Conservation (phyloP, 2,797 vertebrate genomes). For the Antrozous pallidus region DNA sequence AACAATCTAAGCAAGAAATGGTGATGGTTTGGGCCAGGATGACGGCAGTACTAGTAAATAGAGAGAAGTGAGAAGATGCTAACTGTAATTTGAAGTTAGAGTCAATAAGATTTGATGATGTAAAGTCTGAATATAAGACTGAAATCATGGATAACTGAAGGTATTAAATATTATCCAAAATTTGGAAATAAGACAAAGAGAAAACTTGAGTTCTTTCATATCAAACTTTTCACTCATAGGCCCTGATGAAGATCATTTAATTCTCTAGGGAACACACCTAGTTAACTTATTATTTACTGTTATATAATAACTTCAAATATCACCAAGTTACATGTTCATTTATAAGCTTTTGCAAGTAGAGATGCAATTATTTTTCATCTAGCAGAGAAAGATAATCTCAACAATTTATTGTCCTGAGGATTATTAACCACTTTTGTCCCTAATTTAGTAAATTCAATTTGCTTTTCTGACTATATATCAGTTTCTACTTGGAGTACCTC, state of each 20-base stretch:
- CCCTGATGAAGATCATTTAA: not conserved
- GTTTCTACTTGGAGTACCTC: not conserved
- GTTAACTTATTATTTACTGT: not conserved
- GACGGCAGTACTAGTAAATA: not conserved
- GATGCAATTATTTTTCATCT: not conserved
- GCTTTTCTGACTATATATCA: not conserved
- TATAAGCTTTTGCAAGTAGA: not conserved
- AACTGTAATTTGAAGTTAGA: not conserved
- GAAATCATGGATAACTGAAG: not conserved
- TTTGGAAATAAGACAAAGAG: conserved; percentile 24
- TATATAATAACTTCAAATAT: not conserved
- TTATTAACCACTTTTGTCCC: not conserved
- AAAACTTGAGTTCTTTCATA: not conserved
- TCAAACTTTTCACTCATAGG: not conserved
- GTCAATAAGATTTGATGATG: not conserved
- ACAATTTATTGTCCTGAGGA: not conserved
- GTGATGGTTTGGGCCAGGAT: not conserved
- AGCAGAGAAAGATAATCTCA: not conserved
- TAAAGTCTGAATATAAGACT: not conserved
- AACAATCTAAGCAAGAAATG: not conserved
- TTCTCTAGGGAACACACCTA: no score
- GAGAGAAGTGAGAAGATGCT: not conserved
- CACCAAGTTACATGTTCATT: not conserved
- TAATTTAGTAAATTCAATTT: conserved; percentile 1
- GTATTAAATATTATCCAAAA: not conserved